Evolutionary conservation across 2,113 vertebrate genomes (phyloP).

Genomic region (Pyxicephalus adspersus): DNA sequence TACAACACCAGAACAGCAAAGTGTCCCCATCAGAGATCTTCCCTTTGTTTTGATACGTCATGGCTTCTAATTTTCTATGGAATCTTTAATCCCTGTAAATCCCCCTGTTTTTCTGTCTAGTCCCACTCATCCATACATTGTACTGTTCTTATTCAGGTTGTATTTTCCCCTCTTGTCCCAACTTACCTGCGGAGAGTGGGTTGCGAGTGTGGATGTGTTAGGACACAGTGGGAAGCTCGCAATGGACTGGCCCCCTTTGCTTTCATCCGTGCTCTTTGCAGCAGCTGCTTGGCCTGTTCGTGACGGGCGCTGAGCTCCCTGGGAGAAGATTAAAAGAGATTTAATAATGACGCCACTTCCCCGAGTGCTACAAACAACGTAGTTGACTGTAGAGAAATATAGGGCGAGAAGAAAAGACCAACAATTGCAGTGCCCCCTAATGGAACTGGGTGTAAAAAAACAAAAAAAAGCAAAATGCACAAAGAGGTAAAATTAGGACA

Average conservation of each 20-base stretch:
- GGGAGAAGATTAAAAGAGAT: conserved; percentile 69
- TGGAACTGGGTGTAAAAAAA: background rate
- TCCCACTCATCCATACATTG: background rate
- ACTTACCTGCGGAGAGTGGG: conserved; percentile 26
- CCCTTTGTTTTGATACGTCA: background rate
- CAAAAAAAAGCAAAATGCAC: background rate
- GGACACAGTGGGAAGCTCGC: conserved; percentile 88
- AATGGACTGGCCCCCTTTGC: conserved; percentile 82
- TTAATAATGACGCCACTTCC: conserved; percentile 65
- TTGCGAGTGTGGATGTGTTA: conserved; percentile 60
- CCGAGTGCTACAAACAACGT: conserved; percentile 32
- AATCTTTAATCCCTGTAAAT: conserved; percentile 6
- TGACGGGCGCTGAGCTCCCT: conserved; percentile 81
- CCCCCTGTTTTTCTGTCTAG: background rate
- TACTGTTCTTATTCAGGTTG: background rate
- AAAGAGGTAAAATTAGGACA: conserved; percentile 13
- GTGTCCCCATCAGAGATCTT: background rate
- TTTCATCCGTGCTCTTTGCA: conserved; percentile 87
- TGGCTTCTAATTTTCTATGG: conserved; percentile 4
- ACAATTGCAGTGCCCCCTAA: conserved; percentile 41
- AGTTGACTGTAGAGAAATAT: conserved; percentile 42
- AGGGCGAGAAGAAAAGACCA: background rate
- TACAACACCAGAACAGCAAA: background rate
- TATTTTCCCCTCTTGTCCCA: background rate
- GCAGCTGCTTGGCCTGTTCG: conserved; percentile 87